Evolutionary conservation across 2,797 vertebrate genomes (phyloP).

Genomic region (Epinephelus coioides): DNA sequence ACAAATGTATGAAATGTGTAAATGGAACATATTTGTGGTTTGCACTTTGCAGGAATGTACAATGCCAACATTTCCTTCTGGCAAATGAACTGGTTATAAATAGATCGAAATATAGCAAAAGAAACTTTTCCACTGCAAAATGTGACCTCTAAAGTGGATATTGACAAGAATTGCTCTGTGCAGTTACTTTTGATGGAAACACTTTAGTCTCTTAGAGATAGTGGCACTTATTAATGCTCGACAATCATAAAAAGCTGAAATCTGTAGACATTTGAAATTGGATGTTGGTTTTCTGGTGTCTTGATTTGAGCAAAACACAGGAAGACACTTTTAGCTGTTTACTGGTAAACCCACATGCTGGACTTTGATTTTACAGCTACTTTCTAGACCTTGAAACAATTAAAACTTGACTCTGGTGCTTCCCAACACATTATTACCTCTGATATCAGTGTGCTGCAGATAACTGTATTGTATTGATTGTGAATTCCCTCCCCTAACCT

Average conservation of each 20-base stretch:
- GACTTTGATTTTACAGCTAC: neutral
- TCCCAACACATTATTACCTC: slow-evolving; percentile 26
- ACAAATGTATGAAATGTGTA: no score
- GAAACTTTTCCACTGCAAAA: no score
- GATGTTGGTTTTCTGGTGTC: neutral
- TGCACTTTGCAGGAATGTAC: no score
- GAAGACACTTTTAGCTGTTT: neutral
- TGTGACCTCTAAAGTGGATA: neutral
- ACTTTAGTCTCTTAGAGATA: neutral
- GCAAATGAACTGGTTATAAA: no score
- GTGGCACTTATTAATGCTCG: neutral
- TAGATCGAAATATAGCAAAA: no score
- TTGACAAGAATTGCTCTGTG: neutral
- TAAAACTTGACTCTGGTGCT: slow-evolving; percentile 6
- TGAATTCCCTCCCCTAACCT: slow-evolving; percentile 45
- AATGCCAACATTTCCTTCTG: no score
- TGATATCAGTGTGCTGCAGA: slow-evolving; percentile 62
- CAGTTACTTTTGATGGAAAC: neutral
- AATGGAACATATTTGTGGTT: no score
- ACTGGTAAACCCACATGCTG: neutral
- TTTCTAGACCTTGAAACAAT: slow-evolving; percentile 20
- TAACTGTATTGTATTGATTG: slow-evolving; percentile 64
- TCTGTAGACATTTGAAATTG: neutral
- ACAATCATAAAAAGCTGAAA: neutral
- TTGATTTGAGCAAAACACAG: neutral